Conservation (phyloP, 2,888 invertebrate species). For the Drosophila algonquin region DNA sequence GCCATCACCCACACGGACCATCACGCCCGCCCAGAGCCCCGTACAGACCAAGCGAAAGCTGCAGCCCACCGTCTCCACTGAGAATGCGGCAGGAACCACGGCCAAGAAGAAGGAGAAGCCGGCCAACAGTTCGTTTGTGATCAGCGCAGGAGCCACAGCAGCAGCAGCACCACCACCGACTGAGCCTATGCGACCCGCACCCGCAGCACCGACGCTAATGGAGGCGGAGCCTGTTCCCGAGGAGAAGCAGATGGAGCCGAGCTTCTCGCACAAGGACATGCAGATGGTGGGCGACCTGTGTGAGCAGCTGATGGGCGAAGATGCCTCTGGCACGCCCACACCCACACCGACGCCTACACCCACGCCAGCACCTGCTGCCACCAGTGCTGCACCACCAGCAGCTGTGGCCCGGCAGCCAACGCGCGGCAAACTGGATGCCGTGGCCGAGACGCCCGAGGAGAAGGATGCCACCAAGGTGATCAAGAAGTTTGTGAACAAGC, state of each 20-base stretch:
- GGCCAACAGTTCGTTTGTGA: conserved; percentile 72
- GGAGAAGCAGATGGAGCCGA: conserved; percentile 52
- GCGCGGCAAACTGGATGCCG: conserved; percentile 73
- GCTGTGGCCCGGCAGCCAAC: conserved; percentile 63
- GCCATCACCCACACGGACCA: conserved; percentile 87
- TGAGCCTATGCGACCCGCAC: conserved; percentile 33
- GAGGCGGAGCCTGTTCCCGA: conserved; percentile 71
- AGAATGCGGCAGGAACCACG: conserved; percentile 85
- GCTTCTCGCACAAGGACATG: conserved; percentile 78
- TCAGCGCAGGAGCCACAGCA: conserved; percentile 52
- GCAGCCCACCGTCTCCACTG: conserved; percentile 90
- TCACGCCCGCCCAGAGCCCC: conserved; percentile 84
- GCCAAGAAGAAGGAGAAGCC: conserved; percentile 89
- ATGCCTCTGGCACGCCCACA: conserved; percentile 29
- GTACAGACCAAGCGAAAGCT: conserved; percentile 90
- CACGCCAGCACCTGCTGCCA: neutral
- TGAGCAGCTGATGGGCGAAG: conserved; percentile 78
- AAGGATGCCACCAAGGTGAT: conserved; percentile 83
- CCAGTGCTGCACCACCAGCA: neutral
- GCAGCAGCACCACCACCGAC: conserved; percentile 34
- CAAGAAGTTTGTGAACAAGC: conserved; percentile 84
- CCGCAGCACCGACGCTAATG: conserved; percentile 58
- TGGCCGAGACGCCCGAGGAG: conserved; percentile 81
- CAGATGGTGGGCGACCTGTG: conserved; percentile 80
- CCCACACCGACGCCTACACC: neutral